phyloP scores from a whole-genome alignment of 2,888 invertebrate species.

The Ectobius pallidus region DNA sequence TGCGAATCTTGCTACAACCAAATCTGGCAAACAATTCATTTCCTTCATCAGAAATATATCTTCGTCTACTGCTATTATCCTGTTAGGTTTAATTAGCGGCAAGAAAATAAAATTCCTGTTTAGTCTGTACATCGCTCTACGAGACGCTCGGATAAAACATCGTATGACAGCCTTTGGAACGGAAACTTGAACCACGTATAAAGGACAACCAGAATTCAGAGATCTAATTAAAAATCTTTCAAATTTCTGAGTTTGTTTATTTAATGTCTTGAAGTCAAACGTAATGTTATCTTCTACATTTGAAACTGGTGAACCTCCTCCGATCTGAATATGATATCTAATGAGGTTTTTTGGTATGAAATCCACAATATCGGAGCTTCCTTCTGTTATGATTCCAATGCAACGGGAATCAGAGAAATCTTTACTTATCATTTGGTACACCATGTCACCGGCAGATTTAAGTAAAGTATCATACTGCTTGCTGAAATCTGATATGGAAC shows the following conservation, averaged over 20 bases:
- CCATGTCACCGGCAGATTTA: no score
- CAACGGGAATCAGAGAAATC: not conserved
- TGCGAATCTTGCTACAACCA: not conserved
- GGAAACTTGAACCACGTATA: constrained; percentile 16
- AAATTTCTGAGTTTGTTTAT: not conserved
- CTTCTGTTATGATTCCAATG: constrained; percentile 5
- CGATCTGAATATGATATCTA: constrained; percentile 12
- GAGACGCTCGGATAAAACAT: constrained; percentile 13
- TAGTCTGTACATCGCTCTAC: constrained; percentile 3
- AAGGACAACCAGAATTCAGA: constrained; percentile 7
- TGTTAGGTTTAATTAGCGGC: not conserved
- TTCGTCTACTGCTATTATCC: not conserved
- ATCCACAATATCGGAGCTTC: not conserved
- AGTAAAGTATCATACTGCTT: no score
- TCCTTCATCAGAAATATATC: constrained; percentile 10
- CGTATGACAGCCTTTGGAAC: constrained; percentile 7
- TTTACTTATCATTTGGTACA: not conserved
- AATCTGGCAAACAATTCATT: constrained; percentile 3
- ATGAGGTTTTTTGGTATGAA: not conserved
- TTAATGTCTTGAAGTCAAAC: not conserved
- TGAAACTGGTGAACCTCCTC: not conserved
- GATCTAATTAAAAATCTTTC: not conserved
- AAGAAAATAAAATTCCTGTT: not conserved
- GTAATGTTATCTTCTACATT: constrained; percentile 1
- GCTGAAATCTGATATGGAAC: no score